phyloP scores from a whole-genome alignment of 2,888 invertebrate genomes.

The Pheosia tremula region DNA sequence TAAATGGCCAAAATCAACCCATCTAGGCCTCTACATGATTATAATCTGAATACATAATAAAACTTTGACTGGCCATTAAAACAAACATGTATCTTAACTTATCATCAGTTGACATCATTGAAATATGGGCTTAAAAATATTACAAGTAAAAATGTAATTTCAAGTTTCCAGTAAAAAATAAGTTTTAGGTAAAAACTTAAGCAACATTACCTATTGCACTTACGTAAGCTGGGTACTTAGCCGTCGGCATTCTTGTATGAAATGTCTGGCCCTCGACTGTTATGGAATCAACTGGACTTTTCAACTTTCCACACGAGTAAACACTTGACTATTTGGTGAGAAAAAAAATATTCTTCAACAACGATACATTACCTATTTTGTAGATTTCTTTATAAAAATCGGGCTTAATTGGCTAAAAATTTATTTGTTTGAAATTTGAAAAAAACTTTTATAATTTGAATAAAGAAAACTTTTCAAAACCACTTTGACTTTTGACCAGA shows the following conservation, averaged over 20 bases:
- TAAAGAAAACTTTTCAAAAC: too few relatives aligned
- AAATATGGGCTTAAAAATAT: neutral
- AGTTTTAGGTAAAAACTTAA: neutral
- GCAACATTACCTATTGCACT: neutral
- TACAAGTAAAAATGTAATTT: neutral
- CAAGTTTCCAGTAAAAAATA: neutral
- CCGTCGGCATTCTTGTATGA: neutral
- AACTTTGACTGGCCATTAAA: too few relatives aligned
- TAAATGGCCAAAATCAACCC: too few relatives aligned
- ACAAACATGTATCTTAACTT: too few relatives aligned
- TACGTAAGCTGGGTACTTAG: slow-evolving; percentile 8
- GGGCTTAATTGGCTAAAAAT: too few relatives aligned
- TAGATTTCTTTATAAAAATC: neutral
- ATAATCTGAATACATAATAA: too few relatives aligned
- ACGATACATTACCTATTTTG: neutral
- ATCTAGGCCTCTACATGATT: too few relatives aligned
- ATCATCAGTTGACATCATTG: too few relatives aligned
- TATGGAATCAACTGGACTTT: slow-evolving; percentile 1
- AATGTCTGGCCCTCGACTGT: neutral
- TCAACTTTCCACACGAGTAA: slow-evolving; percentile 4
- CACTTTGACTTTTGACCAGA: too few relatives aligned
- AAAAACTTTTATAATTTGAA: too few relatives aligned
- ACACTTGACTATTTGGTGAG: neutral
- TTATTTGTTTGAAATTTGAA: too few relatives aligned
- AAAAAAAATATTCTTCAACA: neutral